Evolutionary conservation across 2,888 invertebrate genomes (phyloP).

Genomic region (Scrobipalpa atriplicella): DNA sequence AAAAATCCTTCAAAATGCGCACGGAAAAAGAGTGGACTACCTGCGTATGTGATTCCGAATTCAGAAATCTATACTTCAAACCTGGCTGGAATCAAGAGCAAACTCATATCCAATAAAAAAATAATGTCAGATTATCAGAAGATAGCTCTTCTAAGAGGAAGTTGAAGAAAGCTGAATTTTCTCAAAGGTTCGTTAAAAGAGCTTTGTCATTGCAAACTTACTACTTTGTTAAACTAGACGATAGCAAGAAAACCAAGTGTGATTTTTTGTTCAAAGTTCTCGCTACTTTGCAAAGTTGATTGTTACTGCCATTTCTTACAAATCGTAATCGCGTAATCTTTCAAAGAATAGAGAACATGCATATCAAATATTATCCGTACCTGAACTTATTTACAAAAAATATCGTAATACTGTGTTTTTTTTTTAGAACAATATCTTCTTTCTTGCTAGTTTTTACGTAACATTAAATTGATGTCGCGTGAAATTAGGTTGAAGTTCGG

Average conservation of each 20-base stretch:
- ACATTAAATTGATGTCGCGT: constrained; percentile 1
- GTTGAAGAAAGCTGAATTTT: too few species aligned
- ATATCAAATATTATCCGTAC: too few species aligned
- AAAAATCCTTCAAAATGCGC: too few species aligned
- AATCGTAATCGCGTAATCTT: background rate
- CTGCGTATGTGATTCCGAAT: too few species aligned
- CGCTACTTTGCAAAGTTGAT: background rate
- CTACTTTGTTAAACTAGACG: background rate
- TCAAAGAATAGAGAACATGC: too few species aligned
- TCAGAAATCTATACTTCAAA: too few species aligned
- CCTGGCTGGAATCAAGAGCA: too few species aligned
- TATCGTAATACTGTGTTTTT: too few species aligned
- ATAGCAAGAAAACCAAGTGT: background rate
- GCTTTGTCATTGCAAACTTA: background rate
- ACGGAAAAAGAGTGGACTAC: too few species aligned
- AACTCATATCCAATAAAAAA: too few species aligned
- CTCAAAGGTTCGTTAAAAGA: background rate
- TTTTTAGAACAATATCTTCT: background rate
- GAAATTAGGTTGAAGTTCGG: constrained; percentile 1
- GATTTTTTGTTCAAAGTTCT: background rate
- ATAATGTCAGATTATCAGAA: background rate
- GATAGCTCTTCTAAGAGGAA: too few species aligned
- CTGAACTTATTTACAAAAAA: too few species aligned
- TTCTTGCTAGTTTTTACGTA: background rate
- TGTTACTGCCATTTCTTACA: background rate